Conservation (phyloP, 1,140 invertebrate genomes). For the Bombus consobrinus region DNA sequence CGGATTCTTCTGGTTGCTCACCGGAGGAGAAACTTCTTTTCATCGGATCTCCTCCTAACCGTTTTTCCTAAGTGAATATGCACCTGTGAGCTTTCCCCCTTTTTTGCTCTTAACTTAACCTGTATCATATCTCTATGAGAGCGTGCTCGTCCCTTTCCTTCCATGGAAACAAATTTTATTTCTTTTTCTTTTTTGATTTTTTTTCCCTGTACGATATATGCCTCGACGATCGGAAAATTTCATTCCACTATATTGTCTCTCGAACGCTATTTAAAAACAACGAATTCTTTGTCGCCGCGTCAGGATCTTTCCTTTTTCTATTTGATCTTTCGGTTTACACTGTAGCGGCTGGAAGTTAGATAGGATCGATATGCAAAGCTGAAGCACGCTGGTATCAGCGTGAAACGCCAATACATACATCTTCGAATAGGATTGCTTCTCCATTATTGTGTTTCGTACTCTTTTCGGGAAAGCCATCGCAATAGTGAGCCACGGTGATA, state of each 20-base stretch:
- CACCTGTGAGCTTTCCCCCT: background rate
- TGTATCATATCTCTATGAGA: background rate
- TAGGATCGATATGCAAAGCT: constrained; percentile 25
- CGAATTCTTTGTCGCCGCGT: no score
- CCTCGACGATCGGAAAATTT: constrained; percentile 1
- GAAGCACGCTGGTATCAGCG: background rate
- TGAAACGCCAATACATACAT: constrained; percentile 4
- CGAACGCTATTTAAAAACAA: background rate
- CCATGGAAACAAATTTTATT: background rate
- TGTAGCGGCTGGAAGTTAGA: background rate
- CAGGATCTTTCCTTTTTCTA: background rate
- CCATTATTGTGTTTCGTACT: background rate
- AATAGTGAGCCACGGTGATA: background rate
- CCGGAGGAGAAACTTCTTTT: constrained; percentile 6
- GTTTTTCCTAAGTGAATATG: constrained; percentile 23
- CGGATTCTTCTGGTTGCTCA: background rate
- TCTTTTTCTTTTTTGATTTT: background rate
- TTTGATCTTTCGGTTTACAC: background rate
- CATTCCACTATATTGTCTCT: background rate
- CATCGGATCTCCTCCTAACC: background rate
- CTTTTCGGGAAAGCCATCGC: background rate
- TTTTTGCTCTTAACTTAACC: background rate
- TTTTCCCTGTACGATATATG: background rate
- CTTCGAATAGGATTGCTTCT: background rate
- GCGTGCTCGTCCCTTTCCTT: background rate